Evolutionary conservation across 2,113 vertebrate genomes (phyloP), one percentile per base, ranked within the genome.

Genomic region (Falcunculus frontatus): DNA sequence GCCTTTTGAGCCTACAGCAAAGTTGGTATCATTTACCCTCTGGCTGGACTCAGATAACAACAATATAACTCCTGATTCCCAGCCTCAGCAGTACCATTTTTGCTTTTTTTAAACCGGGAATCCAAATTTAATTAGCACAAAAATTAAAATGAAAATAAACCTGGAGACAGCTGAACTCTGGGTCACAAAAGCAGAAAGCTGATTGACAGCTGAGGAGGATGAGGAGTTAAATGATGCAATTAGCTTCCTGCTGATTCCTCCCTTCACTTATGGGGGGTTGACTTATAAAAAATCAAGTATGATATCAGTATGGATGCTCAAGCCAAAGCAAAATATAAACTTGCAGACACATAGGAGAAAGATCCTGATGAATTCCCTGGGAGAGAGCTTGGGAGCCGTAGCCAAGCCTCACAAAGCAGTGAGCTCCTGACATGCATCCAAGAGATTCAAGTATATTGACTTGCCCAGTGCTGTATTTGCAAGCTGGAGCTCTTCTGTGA

Each of bases 91-190:
- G 32, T 78, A 83, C 47, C 14, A 44, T 64, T 92, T 91, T 81
- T 94, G 63, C 85, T 92, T 89, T 95, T 88, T 29, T 84, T 22
- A 89, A 93, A 73, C 73, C 23, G 78, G 83, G 49, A 89, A 94
- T 92, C 73, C 80, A 95, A 92, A 93, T 93, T 90, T 89, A 94
- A 96, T 96, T 92, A 93, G 76, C 73, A 85, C 39, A 92, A 84
- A 95, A 74, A 91, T 56, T n/a, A 80, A 90, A 80, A 93, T 50
- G 13, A 86, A 89, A 93, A 74, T 91, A 95, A 95, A 88, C 76
- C 64, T 64, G 82, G 47, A 90, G 88, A 95, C 46, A 80, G 41
- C 21, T 81, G 77, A 95, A 79, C 37, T 81, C 72, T 64, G 65
- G 60, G 72, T 90, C 86, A 92, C 29, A 55, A 92, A 93, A 93